Evolutionary conservation across 2,113 vertebrate species (phyloP).

Genomic region (Furnarius figulus): DNA sequence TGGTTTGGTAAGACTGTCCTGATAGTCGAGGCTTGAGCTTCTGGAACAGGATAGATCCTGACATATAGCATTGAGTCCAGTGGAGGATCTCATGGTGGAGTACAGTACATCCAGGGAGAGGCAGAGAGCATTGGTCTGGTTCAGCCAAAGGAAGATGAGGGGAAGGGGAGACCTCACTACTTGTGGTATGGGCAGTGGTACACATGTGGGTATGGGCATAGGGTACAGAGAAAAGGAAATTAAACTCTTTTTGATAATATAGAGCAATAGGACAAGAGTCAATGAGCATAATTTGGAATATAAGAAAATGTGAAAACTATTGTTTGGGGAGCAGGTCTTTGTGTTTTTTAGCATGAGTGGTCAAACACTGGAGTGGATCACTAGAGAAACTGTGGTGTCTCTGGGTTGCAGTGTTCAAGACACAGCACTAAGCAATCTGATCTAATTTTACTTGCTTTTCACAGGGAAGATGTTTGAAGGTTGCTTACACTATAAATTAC

Average conservation of each 20-base stretch:
- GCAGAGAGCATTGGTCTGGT: not conserved
- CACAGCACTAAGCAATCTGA: not conserved
- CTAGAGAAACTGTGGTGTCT: not conserved
- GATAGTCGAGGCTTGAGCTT: not conserved
- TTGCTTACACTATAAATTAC: not conserved
- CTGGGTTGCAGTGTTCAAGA: not conserved
- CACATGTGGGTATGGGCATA: not conserved
- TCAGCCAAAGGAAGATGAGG: fast-evolving
- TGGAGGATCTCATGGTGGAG: not conserved
- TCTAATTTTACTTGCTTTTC: not conserved
- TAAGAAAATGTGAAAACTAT: not conserved
- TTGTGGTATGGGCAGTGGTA: not conserved
- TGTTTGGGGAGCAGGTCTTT: not conserved
- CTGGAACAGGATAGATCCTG: not conserved
- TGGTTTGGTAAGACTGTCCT: not conserved
- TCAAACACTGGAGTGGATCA: not conserved
- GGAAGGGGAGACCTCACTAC: not conserved
- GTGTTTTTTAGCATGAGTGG: fast-evolving
- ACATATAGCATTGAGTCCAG: too few relatives aligned
- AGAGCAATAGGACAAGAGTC: not conserved
- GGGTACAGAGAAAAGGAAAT: not conserved
- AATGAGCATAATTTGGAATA: not conserved
- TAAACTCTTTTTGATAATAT: not conserved
- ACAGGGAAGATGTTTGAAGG: not conserved
- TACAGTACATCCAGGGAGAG: not conserved